Base-by-base conservation (phyloP, 2,888 invertebrate genomes). In the Yponomeuta plumbellus region DNA sequence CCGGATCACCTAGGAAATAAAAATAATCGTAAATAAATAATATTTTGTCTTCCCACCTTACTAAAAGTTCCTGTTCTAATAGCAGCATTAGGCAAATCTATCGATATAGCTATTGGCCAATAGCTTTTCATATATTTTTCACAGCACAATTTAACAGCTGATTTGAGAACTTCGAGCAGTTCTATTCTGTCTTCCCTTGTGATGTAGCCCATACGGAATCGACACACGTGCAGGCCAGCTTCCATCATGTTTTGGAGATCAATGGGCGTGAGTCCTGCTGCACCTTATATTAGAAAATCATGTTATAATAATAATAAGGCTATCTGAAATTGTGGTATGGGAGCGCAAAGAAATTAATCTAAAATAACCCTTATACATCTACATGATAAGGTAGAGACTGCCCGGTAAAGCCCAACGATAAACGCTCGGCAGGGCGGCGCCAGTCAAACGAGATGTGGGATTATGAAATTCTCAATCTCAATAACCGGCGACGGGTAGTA, bases 81-180 rank as follows among this genome's bases (percentile, higher is more conserved):
- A 83, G 96, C 96, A 2, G 96, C 96, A 4, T 97, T 97, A 78
- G 96, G 96, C 0, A 97, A 94, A 95, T 26, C 34, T n/a, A 61
- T 26, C 11, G 61, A 23, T n/a, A 8, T 61, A n/a, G 61, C 97
- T 8, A 97, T 90, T 0, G 96, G 94, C 78, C 92, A 92, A 62
- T 91, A 86, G 26, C 92, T 80, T 0, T 93, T 92, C 6, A 89
- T 80, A 65, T 76, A 59, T 72, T 93, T 93, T 64, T 92, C 82
- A 69, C 94, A 93, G 71, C 94, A 92, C 70, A 88, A 92, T 22
- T 86, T 72, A 44, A 77, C 74, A 3, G 90, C 84, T 44, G 77
- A 75, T 26, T 85, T 80, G 3, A 92, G 71, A 68, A 80, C 84
- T 0, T 76, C 74, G 11, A 88, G 70, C 4, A 86, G 67, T n/a